Evolutionary conservation across 2,113 vertebrate genomes (phyloP).

Genomic region (Marcusenius ussheri): DNA sequence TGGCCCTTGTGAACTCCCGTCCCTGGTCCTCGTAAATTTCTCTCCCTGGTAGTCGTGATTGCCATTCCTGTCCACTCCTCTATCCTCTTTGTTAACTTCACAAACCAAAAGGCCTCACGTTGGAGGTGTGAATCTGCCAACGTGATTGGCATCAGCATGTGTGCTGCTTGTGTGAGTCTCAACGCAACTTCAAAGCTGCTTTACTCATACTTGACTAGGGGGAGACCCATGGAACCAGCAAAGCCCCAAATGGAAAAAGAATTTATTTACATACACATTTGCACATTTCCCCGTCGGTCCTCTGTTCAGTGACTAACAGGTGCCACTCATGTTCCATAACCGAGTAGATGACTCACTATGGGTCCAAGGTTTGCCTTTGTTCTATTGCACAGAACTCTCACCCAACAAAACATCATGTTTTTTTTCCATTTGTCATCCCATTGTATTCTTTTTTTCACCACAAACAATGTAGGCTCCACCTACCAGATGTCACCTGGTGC

Average conservation of each 20-base stretch:
- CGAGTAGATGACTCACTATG: neutral
- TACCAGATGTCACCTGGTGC: neutral
- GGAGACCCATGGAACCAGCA: neutral
- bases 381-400: neutral
- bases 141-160: neutral
- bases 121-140: neutral
- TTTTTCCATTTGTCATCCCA: neutral
- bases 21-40: neutral
- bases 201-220: neutral
- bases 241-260: neutral
- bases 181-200: neutral
- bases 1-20: neutral
- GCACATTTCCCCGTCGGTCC: neutral
- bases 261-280: neutral
- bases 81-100: neutral
- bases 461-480: neutral
- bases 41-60: neutral
- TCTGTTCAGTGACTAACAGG: conserved; percentile 4
- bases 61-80: neutral
- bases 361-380: neutral
- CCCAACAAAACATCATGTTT: neutral
- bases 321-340: neutral
- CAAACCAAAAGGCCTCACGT: neutral
- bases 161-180: neutral
- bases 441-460: neutral